Evolutionary conservation across 2,113 vertebrate genomes (phyloP).

Genomic region (Naja naja): DNA sequence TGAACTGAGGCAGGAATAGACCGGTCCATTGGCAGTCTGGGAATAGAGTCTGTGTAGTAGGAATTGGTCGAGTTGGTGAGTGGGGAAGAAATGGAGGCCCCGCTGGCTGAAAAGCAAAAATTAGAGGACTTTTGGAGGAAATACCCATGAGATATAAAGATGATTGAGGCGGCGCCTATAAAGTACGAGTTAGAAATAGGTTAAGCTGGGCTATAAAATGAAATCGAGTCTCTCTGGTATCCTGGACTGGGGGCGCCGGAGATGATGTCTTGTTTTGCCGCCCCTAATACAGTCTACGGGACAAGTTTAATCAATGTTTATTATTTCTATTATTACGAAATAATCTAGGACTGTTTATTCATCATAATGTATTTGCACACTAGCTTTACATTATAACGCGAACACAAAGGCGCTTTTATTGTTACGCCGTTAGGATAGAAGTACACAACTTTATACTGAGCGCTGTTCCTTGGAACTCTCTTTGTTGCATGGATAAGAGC

Average conservation of each 20-base stretch:
- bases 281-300: background rate
- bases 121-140: background rate
- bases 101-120: background rate
- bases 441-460: background rate
- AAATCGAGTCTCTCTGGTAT: background rate
- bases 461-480: background rate
- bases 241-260: background rate
- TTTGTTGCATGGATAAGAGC: background rate
- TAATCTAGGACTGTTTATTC: background rate
- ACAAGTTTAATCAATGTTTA: background rate
- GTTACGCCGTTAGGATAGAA: background rate
- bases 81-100: background rate
- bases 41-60: background rate
- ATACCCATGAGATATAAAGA: background rate
- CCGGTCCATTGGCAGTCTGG: background rate
- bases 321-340: background rate
- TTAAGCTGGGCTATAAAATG: background rate
- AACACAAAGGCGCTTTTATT: background rate
- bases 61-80: background rate
- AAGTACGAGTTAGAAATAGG: background rate
- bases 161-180: background rate
- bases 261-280: background rate
- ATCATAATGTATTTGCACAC: background rate
- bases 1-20: background rate
- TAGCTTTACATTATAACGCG: background rate